A percentile compares a stretch with the other conserved stretches of the same genome.
Evolutionary conservation across 2,888 invertebrate genomes (phyloP).

Genomic region (Podotricha telesiphe): DNA sequence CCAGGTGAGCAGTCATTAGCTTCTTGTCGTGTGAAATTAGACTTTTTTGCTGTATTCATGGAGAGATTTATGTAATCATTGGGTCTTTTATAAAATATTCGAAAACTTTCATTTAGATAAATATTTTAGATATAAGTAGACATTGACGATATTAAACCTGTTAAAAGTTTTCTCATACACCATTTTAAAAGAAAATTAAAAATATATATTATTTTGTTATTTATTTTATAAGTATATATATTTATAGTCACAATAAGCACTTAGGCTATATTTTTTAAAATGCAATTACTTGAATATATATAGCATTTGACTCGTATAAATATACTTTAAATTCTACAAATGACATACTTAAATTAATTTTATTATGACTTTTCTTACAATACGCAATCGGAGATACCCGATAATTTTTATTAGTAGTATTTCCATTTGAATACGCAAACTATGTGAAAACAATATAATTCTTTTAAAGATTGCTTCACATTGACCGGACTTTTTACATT

Average conservation of each 20-base stretch:
- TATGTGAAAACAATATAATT: conserved; percentile 44
- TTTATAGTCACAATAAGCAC: too few relatives aligned
- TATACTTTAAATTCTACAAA: too few relatives aligned
- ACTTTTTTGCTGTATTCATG: conserved; percentile 52
- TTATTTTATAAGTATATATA: too few relatives aligned
- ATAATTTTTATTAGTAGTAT: conserved; percentile 46
- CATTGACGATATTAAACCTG: too few relatives aligned
- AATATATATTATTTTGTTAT: too few relatives aligned
- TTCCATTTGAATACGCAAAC: conserved; percentile 51
- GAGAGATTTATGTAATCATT: conserved; percentile 39
- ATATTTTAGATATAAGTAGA: background rate
- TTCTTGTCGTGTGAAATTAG: conserved; percentile 56
- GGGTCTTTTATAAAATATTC: conserved; percentile 28
- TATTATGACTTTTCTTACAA: conserved; percentile 46
- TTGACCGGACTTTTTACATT: conserved; percentile 17
- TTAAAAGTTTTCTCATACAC: too few relatives aligned
- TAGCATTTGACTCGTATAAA: too few relatives aligned
- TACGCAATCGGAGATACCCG: conserved; percentile 49
- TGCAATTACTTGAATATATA: too few relatives aligned
- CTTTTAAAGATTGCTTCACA: conserved; percentile 45
- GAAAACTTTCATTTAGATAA: conserved; percentile 32
- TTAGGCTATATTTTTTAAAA: too few relatives aligned
- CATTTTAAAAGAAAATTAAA: too few relatives aligned
- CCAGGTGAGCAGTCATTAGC: conserved; percentile 65
- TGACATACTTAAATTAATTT: too few relatives aligned